These are phyloP conservation scores for Aptenodytes forsteri DNA, from an alignment of 2,113 vertebrate genomes.

Conservation along the genomic window DNA sequence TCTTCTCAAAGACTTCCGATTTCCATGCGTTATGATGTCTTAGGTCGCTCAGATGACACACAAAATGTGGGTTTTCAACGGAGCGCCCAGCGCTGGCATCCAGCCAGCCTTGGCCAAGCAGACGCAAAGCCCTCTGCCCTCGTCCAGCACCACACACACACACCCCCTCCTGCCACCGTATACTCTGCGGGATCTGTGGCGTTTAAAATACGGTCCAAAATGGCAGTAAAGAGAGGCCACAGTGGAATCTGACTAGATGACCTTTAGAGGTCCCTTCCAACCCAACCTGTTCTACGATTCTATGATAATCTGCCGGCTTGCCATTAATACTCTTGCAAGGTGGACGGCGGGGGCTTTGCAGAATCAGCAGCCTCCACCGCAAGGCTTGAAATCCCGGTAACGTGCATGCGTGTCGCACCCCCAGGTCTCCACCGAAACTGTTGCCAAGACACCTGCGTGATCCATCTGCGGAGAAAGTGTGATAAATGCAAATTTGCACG, in stretches of 20 bases:
- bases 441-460: not conserved
- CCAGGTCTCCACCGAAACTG: not conserved
- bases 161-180: too few relatives aligned
- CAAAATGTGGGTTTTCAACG: rapidly evolving
- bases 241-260: too few relatives aligned
- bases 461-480: not conserved
- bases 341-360: not conserved
- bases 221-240: too few relatives aligned
- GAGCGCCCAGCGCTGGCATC: not conserved
- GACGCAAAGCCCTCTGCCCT: not conserved
- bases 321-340: not conserved
- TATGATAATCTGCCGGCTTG: not conserved
- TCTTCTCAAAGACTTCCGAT: too few relatives aligned
- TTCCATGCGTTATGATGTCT: rapidly evolving
- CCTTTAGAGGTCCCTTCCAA: too few relatives aligned
- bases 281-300: too few relatives aligned
- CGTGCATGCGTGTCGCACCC: rapidly evolving
- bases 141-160: too few relatives aligned
- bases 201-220: too few relatives aligned
- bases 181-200: too few relatives aligned
- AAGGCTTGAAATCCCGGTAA: not conserved
- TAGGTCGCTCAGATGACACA: not conserved
- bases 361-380: rapidly evolving
- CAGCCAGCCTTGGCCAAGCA: not conserved
- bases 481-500: not conserved